Evolutionary conservation across 2,888 invertebrate species (phyloP), one percentile per base, ranked within the genome.

Genomic region (Aporophyla nigra): DNA sequence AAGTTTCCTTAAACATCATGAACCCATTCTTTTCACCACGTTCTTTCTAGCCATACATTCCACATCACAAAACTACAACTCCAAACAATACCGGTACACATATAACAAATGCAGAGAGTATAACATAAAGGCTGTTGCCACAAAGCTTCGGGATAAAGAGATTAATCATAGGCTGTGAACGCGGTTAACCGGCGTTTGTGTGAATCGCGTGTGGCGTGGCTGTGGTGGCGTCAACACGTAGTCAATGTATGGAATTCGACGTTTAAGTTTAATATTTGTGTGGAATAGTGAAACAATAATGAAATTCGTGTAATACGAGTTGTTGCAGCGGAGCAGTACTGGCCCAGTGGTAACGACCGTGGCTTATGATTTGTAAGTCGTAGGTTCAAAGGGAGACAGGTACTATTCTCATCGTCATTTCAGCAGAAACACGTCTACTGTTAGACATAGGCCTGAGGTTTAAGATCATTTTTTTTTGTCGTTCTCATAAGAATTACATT

Each of bases 71-170:
- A 56, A 70, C 54, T 51, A 73, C 21, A 69, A 61, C 33, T 76
- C 49, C 51, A 74, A 77, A 78, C 61, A 79, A 76, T 76, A 54
- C 66, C 43, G 46, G 46, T 65, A 82, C 65, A 84, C 84, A 33
- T 80, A 83, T 43, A 78, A 82, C 33, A 82, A 46, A 85, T 67
- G 79, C 69, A 84, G 70, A 63, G 40, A 75, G 78, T 69, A 75
- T 69, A 82, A 76, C 72, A 80, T 81, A 88, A 77, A 86, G 85
- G 87, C 59, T 85, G 83, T 74, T 82, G 69, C 84, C 76, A 72
- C 84, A 86, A 85, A 83, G 86, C 84, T 87, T 86, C 65, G 82
- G 89, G 84, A 86, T 90, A 89, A 89, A 90, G 87, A 88, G 89
- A 90, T 90, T 89, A 89, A 90, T 90, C 87, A 89, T 87, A 84